phyloP scores from a whole-genome alignment of 2,113 vertebrate species.

The Microtus montanus region DNA sequence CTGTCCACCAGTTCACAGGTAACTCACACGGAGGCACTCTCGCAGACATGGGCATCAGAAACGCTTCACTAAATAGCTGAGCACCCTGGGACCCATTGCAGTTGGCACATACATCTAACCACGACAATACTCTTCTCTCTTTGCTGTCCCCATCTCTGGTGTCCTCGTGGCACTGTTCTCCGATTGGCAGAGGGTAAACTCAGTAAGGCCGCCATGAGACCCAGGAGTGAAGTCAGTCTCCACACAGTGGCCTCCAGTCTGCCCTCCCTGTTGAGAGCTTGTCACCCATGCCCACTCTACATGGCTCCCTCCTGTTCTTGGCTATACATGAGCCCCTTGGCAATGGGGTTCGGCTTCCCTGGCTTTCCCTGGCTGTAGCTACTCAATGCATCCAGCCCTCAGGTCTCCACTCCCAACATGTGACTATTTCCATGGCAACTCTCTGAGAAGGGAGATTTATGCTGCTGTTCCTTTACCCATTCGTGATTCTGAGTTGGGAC shows the following conservation, averaged over 20 bases:
- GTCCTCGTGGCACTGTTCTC: background rate
- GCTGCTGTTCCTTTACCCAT: background rate
- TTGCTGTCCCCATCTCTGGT: background rate
- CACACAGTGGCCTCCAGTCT: background rate
- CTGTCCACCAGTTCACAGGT: background rate
- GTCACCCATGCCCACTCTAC: background rate
- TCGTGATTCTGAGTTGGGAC: background rate
- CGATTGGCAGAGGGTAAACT: background rate
- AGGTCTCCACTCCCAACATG: background rate
- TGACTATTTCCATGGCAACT: background rate
- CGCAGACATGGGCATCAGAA: background rate
- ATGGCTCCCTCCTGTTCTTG: background rate
- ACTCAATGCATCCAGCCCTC: background rate
- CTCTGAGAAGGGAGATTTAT: background rate
- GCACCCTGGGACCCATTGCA: background rate
- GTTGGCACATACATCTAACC: background rate
- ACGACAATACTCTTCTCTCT: fast-evolving
- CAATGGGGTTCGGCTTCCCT: background rate
- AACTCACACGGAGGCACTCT: background rate
- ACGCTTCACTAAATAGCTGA: background rate
- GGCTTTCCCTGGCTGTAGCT: background rate
- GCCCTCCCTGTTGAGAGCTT: background rate
- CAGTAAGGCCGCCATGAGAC: background rate
- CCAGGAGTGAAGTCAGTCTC: background rate
- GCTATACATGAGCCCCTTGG: background rate